phyloP scores from a whole-genome alignment of 2,113 vertebrate genomes.

The Uropsilus gracilis region DNA sequence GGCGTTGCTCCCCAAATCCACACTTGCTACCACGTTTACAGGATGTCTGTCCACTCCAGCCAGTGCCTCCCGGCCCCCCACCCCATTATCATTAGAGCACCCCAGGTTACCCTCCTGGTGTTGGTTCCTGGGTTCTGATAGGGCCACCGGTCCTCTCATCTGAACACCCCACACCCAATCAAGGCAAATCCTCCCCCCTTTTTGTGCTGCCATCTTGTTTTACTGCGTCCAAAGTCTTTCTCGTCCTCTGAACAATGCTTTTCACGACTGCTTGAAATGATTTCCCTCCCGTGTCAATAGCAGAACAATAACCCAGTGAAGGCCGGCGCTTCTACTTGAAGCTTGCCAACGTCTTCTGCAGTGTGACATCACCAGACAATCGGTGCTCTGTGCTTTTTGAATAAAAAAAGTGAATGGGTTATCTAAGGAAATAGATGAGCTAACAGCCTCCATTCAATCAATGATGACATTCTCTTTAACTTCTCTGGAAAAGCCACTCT shows the following conservation, averaged over 20 bases:
- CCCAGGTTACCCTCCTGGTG: background rate
- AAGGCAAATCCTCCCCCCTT: background rate
- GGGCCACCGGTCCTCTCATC: background rate
- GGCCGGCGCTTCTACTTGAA: background rate
- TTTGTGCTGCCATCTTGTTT: background rate
- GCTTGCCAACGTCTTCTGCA: background rate
- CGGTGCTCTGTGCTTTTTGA: background rate
- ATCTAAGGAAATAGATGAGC: slow-evolving; percentile 13
- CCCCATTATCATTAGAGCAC: background rate
- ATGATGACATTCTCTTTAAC: slow-evolving; percentile 57
- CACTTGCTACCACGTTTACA: background rate
- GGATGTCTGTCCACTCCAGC: background rate
- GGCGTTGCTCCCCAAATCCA: background rate
- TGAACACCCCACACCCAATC: background rate
- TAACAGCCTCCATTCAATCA: slow-evolving; percentile 36
- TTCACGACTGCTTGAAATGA: background rate
- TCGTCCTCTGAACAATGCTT: background rate
- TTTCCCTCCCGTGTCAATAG: background rate
- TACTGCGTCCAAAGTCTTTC: background rate
- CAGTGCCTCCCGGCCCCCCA: background rate
- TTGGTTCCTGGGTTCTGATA: background rate
- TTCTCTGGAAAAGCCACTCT: background rate
- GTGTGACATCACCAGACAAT: background rate
- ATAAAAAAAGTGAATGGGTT: slow-evolving; percentile 27
- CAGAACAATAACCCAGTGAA: background rate